Conservation (phyloP, 2,797 vertebrate genomes). For the Eulemur rubriventer region DNA sequence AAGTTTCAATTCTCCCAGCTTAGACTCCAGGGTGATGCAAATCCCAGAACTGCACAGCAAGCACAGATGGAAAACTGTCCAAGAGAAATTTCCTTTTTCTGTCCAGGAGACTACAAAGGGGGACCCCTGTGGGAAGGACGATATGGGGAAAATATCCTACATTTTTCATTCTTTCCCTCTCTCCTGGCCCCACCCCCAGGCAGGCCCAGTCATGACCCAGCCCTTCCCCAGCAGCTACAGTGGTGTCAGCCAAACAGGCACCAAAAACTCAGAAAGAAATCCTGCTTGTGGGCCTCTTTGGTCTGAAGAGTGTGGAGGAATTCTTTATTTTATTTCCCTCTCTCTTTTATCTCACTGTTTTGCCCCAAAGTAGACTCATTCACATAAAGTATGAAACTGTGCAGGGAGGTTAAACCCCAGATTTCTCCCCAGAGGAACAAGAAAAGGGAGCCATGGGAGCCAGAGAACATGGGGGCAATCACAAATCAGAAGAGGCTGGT, state of each 20-base stretch:
- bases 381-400: background rate
- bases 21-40: background rate
- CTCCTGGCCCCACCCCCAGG: background rate
- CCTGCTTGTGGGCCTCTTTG: background rate
- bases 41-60: background rate
- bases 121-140: background rate
- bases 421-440: background rate
- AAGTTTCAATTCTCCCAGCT: background rate
- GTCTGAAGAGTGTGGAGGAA: background rate
- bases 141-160: background rate
- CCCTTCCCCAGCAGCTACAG: fast-evolving
- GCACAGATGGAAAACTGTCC: background rate
- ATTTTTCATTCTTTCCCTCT: background rate
- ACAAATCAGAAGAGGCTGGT: background rate
- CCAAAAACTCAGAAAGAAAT: background rate
- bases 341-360: background rate
- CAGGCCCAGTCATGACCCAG: background rate
- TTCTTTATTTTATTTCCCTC: background rate
- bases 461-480: background rate
- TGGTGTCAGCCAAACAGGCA: background rate
- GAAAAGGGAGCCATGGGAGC: background rate
- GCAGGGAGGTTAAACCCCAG: background rate
- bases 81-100: background rate
- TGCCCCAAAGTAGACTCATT: background rate
- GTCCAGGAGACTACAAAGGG: background rate